phyloP scores from a whole-genome alignment of 1,140 invertebrate genomes.

The Teleogryllus occipitalis region DNA sequence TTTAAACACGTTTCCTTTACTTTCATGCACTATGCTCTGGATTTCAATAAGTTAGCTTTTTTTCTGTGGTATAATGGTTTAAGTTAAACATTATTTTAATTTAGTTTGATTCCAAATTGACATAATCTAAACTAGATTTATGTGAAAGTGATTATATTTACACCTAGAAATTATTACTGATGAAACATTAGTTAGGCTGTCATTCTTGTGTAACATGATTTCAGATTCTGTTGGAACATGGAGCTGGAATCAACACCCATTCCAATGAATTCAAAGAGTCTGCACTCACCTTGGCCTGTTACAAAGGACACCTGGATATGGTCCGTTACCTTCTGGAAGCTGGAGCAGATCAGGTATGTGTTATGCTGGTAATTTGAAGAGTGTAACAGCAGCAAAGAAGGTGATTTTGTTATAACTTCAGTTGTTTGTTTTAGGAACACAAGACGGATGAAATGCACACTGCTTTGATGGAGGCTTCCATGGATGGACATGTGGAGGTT shows the following conservation, averaged over 20 bases:
- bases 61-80: no score
- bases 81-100: no score
- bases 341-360: conserved; percentile 73
- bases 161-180: no score
- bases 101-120: no score
- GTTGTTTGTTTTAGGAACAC: conserved; percentile 57
- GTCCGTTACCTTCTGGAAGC: conserved; percentile 90
- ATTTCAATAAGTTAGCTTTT: no score
- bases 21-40: no score
- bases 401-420: neutral
- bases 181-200: no score
- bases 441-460: conserved; percentile 99
- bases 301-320: conserved; percentile 97
- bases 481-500: conserved; percentile 98
- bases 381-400: neutral
- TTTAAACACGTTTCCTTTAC: no score
- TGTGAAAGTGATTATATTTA: no score
- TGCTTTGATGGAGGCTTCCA: conserved; percentile 97
- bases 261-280: conserved; percentile 98
- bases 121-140: no score
- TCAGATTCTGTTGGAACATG: conserved; percentile 76
- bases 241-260: conserved; percentile 96
- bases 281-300: conserved; percentile 91
- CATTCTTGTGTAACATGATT: neutral
- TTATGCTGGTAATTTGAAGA: no score